Conservation (phyloP, 2,888 invertebrate species). For the Eucera pruinosa region DNA sequence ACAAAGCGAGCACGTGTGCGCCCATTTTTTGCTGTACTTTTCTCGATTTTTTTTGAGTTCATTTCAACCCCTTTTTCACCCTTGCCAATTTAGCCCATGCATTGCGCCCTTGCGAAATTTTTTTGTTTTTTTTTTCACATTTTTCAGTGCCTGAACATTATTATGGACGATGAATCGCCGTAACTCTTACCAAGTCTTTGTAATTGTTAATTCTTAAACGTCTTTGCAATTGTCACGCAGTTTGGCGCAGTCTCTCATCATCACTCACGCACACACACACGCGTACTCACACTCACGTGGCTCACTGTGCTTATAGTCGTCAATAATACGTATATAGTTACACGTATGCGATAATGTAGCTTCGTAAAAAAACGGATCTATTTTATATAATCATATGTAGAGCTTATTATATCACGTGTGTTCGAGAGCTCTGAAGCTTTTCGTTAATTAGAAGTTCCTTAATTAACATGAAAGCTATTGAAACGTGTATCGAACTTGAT, state of each 20-base stretch:
- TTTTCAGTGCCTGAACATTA: not conserved
- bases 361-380: conserved; percentile 59
- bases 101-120: too few relatives aligned
- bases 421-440: conserved; percentile 50
- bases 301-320: conserved; percentile 40
- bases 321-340: conserved; percentile 47
- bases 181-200: conserved; percentile 2
- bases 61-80: too few relatives aligned
- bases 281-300: conserved; percentile 39
- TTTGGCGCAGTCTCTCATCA: conserved; percentile 11
- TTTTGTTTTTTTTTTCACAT: not conserved
- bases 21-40: too few relatives aligned
- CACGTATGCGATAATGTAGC: conserved; percentile 58
- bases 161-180: conserved; percentile 15
- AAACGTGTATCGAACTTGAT: not conserved
- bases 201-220: conserved; percentile 36
- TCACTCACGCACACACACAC: conserved; percentile 19
- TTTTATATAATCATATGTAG: conserved; percentile 53
- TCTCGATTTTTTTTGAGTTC: too few relatives aligned
- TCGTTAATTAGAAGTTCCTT: not conserved
- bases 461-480: too few relatives aligned
- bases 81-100: too few relatives aligned
- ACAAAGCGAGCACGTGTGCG: conserved; percentile 35
- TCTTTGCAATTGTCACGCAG: conserved; percentile 39
- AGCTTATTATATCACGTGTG: conserved; percentile 62